Percentiles rank a stretch among this genome's conserved stretches.
These are phyloP conservation scores for Mormyrus proboscirostris DNA, from an alignment of 2,797 vertebrate species.

Conservation along the genomic window DNA sequence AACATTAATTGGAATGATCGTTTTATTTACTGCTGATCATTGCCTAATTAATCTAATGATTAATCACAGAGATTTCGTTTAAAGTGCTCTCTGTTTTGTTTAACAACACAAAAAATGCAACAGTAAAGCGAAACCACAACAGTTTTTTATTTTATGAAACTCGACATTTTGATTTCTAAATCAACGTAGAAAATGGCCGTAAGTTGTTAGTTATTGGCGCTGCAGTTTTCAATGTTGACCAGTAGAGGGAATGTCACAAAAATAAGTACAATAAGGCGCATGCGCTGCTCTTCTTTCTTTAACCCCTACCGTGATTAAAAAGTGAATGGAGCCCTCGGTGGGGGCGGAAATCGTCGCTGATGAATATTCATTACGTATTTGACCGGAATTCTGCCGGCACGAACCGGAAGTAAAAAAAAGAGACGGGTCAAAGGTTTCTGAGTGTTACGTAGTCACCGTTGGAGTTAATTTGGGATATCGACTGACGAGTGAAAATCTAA, in stretches of 20 bases:
- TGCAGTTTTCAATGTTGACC: background rate
- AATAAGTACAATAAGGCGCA: background rate
- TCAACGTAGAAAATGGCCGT: constrained; percentile 11
- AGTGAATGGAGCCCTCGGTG: background rate
- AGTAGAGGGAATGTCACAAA: background rate
- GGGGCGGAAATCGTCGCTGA: background rate
- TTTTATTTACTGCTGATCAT: background rate
- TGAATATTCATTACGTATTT: background rate
- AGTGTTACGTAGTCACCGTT: background rate
- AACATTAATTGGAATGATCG: background rate
- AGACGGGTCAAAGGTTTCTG: background rate
- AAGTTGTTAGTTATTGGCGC: background rate
- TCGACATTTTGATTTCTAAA: constrained; percentile 19
- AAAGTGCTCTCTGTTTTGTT: background rate
- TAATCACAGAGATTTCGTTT: background rate
- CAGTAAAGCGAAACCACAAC: background rate
- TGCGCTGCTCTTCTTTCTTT: background rate
- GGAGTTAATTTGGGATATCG: background rate
- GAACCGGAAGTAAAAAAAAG: background rate
- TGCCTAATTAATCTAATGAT: background rate
- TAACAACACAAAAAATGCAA: background rate
- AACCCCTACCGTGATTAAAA: background rate
- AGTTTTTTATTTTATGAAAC: background rate
- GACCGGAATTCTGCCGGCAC: background rate
- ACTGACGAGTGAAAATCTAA: background rate